A percentile compares a stretch with the other conserved stretches of the same genome.
Conservation (phyloP, 2,888 invertebrate species). For the Pandemis corylana region DNA sequence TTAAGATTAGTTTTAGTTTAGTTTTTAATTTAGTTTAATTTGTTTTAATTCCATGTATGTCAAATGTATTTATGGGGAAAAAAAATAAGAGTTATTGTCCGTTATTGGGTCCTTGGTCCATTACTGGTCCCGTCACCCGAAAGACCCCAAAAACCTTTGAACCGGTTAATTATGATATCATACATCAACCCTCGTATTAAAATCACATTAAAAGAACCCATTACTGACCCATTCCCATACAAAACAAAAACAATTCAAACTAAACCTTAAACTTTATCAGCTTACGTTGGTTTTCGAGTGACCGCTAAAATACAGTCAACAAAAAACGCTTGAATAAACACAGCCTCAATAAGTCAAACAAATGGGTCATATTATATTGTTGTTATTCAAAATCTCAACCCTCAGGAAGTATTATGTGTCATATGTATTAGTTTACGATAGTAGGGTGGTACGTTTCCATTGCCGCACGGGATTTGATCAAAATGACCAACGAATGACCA, state of each 20-base stretch:
- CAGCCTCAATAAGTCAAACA: conserved; percentile 66
- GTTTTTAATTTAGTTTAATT: no score
- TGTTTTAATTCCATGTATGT: no score
- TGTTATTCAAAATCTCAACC: conserved; percentile 68
- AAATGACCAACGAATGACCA: neutral
- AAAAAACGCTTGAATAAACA: conserved; percentile 54
- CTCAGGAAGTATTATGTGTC: conserved; percentile 81
- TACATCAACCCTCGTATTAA: conserved; percentile 75
- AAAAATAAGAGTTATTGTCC: no score
- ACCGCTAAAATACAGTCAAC: neutral
- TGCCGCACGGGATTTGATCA: conserved; percentile 43
- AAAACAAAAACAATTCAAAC: neutral
- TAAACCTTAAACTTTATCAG: neutral
- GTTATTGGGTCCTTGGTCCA: no score
- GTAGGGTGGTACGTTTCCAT: conserved; percentile 56
- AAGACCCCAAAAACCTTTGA: conserved; percentile 51
- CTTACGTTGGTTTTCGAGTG: neutral
- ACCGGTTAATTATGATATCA: conserved; percentile 78
- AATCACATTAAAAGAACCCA: conserved; percentile 58
- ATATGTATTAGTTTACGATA: conserved; percentile 71
- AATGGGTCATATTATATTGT: conserved; percentile 62
- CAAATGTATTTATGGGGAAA: no score
- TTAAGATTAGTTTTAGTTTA: no score
- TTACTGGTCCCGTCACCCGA: neutral
- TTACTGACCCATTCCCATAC: neutral